Evolutionary conservation across 2,888 invertebrate genomes (phyloP).

Genomic region (Andrena bicolor): DNA sequence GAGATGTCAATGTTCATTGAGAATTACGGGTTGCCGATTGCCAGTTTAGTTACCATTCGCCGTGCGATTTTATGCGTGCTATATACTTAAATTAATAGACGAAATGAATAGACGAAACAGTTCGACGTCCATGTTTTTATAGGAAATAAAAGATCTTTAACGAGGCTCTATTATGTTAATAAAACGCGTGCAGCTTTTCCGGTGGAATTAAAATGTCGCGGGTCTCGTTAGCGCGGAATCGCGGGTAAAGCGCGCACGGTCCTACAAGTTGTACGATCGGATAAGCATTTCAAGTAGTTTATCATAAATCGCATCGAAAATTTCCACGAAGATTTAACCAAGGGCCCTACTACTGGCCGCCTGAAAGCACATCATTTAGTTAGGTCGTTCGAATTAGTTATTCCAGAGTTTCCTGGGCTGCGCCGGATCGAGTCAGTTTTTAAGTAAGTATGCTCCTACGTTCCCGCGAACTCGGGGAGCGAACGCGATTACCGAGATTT

Average conservation of each 20-base stretch:
- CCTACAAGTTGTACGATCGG: too few species aligned
- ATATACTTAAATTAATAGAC: too few species aligned
- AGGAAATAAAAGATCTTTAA: too few species aligned
- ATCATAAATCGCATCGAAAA: constrained; percentile 6
- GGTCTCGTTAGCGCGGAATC: not conserved
- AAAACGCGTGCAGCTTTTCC: too few species aligned
- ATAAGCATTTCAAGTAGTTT: not conserved
- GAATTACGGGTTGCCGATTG: too few species aligned
- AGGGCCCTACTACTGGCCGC: constrained; percentile 1
- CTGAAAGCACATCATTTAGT: constrained; percentile 20
- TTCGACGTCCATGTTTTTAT: too few species aligned
- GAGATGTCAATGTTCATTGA: too few species aligned
- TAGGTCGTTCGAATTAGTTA: constrained; percentile 20
- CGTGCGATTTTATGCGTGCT: too few species aligned
- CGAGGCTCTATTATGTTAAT: too few species aligned
- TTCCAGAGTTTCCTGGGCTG: constrained; percentile 12
- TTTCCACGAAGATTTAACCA: constrained; percentile 22
- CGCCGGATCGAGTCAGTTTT: constrained; percentile 4
- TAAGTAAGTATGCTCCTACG: not conserved
- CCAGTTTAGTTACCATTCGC: too few species aligned
- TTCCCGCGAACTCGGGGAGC: not conserved
- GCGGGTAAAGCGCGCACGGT: too few species aligned
- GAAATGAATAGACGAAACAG: too few species aligned
- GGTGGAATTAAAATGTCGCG: not conserved
- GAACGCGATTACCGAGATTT: constrained; percentile 35